These are phyloP conservation scores for Cassiopea andromeda DNA, from an alignment of 30 jellyfish, hydroid and myxozoan species.

Conservation along the genomic window DNA sequence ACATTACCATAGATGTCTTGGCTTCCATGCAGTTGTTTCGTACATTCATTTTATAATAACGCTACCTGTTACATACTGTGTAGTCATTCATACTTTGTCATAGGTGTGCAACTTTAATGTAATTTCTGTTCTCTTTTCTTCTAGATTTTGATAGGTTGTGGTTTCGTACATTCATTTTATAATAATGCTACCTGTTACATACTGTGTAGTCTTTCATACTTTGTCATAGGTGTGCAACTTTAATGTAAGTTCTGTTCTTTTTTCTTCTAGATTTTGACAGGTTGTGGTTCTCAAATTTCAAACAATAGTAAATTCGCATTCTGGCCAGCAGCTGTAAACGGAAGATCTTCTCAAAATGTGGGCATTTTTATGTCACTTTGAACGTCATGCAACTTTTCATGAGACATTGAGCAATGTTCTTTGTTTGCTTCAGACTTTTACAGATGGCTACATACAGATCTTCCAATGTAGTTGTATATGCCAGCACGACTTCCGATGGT, in stretches of 20 bases:
- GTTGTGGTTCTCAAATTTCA: conserved; percentile 36
- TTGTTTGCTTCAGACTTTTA: conserved; percentile 15
- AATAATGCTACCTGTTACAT: no score
- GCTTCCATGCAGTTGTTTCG: no score
- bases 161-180: no score
- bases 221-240: conserved; percentile 23
- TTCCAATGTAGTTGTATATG: conserved; percentile 14
- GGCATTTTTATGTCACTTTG: neutral
- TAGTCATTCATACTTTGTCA: neutral
- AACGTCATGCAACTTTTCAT: neutral
- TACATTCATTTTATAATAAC: no score
- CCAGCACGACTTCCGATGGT: conserved; percentile 15
- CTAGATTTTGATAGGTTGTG: neutral
- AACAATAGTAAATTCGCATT: conserved; percentile 13
- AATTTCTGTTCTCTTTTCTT: conserved; percentile 36
- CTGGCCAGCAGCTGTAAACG: conserved; percentile 34
- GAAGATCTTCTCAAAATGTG: conserved; percentile 8
- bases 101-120: conserved; percentile 25
- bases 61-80: no score
- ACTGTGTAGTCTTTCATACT: neutral
- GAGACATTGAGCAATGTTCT: neutral
- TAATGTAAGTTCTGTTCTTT: conserved; percentile 38
- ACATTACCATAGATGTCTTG: no score
- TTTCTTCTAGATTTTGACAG: conserved; percentile 9
- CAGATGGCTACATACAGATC: conserved; percentile 16